Evolutionary conservation across 2,113 vertebrate genomes (phyloP).

Genomic region (Monopterus albus): DNA sequence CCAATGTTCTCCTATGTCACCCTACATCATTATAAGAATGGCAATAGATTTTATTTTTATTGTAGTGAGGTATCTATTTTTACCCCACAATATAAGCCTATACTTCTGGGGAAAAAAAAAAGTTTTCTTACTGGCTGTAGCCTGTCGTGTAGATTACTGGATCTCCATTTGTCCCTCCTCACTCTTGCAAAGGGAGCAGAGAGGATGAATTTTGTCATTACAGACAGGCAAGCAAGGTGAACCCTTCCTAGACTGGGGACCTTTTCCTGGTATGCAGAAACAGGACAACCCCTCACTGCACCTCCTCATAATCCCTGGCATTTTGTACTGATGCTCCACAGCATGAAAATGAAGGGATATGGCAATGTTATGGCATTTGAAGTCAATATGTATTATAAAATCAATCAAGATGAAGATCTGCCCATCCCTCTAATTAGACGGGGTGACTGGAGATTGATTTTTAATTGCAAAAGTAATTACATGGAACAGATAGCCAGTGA

Average conservation of each 20-base stretch:
- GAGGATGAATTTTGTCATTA: conserved; percentile 83
- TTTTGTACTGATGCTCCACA: conserved; percentile 87
- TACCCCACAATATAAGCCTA: conserved; percentile 8
- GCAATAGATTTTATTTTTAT: conserved; percentile 49
- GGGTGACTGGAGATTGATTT: conserved; percentile 99
- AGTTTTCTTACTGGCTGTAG: conserved; percentile 37
- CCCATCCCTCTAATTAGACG: conserved; percentile 99
- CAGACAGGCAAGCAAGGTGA: conserved; percentile 84
- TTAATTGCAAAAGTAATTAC: conserved; percentile 99
- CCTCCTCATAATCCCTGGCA: conserved; percentile 86
- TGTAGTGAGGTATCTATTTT: conserved; percentile 23
- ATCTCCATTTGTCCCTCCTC: conserved; percentile 76
- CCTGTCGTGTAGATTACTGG: conserved; percentile 60
- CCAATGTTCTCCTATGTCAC: conserved; percentile 34
- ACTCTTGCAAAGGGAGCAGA: conserved; percentile 47
- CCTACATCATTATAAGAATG: conserved; percentile 34
- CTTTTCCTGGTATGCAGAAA: conserved; percentile 80
- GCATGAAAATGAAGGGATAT: conserved; percentile 98
- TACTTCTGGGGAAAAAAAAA: conserved; percentile 17
- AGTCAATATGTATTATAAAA: conserved; percentile 99
- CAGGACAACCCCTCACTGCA: conserved; percentile 80
- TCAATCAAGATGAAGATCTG: conserved; percentile 99
- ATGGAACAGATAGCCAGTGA: conserved; percentile 99
- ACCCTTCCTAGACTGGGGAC: conserved; percentile 84
- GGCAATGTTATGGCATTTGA: conserved; percentile 98